Conservation (phyloP, 2,113 vertebrate genomes). For the Notothenia rossii region DNA sequence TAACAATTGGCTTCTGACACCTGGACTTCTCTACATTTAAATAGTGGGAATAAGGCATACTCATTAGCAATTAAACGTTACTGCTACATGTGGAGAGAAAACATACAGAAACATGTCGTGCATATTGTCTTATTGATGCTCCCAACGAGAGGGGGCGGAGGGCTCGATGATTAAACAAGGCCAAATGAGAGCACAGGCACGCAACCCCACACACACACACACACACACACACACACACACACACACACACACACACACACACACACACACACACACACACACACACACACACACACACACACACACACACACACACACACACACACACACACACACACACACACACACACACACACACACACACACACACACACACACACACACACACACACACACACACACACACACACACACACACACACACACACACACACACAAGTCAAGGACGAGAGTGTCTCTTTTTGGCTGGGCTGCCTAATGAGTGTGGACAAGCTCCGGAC, state of each 20-base stretch:
- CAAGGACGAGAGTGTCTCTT: slow-evolving; percentile 28
- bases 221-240: slow-evolving; percentile 17
- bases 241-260: slow-evolving; percentile 19
- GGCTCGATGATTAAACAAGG: slow-evolving; percentile 12
- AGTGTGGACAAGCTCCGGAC: slow-evolving; percentile 61
- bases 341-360: slow-evolving; percentile 23
- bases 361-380: slow-evolving; percentile 22
- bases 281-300: slow-evolving; percentile 35
- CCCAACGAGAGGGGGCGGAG: background rate
- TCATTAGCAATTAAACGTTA: too few relatives aligned
- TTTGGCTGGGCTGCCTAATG: slow-evolving; percentile 57
- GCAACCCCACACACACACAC: slow-evolving; percentile 17
- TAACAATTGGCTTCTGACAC: slow-evolving; percentile 20
- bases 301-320: slow-evolving; percentile 19
- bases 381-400: slow-evolving; percentile 21
- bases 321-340: slow-evolving; percentile 22
- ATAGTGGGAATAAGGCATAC: background rate
- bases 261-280: slow-evolving; percentile 22
- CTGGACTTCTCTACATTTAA: slow-evolving; percentile 7
- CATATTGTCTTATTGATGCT: slow-evolving; percentile 28
- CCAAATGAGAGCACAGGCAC: slow-evolving; percentile 28
- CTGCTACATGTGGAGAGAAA: too few relatives aligned
- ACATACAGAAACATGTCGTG: slow-evolving; percentile 41
- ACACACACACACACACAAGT: slow-evolving; percentile 36
- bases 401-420: slow-evolving; percentile 14